Percentiles rank a stretch among this genome's conserved stretches.
Conservation (phyloP, 2,797 vertebrate genomes). For the Enteromius radiatus region DNA sequence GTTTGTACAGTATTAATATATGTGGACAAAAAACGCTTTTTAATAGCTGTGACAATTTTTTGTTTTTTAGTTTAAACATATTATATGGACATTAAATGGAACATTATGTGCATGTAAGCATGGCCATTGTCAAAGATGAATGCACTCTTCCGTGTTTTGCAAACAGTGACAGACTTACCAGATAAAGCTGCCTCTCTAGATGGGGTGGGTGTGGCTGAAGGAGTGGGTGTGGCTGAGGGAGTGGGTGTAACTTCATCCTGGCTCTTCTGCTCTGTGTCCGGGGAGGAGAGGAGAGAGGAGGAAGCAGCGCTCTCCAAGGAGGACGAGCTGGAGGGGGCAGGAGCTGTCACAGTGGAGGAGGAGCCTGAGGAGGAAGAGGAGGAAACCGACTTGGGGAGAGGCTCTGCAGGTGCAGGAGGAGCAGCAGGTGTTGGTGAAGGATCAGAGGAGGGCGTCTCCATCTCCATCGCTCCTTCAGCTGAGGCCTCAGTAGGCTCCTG, state of each 20-base stretch:
- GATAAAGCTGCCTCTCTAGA: slow-evolving; percentile 73
- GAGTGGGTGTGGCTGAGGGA: slow-evolving; percentile 55
- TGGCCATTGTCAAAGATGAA: not conserved
- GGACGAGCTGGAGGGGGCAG: slow-evolving; percentile 80
- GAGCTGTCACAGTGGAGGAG: slow-evolving; percentile 78
- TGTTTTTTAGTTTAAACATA: not conserved
- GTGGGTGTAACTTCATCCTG: slow-evolving; percentile 63
- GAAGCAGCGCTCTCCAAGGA: slow-evolving; percentile 78
- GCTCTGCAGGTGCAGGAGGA: slow-evolving; percentile 62
- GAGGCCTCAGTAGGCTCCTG: slow-evolving; percentile 64
- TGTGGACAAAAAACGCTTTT: not conserved
- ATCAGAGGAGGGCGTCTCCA: slow-evolving; percentile 64
- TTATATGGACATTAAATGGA: not conserved
- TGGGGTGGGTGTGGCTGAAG: slow-evolving; percentile 56
- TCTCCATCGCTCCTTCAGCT: slow-evolving; percentile 75
- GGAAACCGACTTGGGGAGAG: slow-evolving; percentile 67
- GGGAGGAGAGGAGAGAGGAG: slow-evolving; percentile 78
- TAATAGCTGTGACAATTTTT: not conserved
- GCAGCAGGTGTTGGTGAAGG: slow-evolving; percentile 50
- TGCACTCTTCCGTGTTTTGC: not conserved
- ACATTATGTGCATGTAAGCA: not conserved
- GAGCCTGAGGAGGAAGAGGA: slow-evolving; percentile 79
- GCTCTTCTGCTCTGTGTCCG: slow-evolving; percentile 83
- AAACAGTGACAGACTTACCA: slow-evolving; percentile 66
- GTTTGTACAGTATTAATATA: not conserved